Conservation (phyloP, 2,113 vertebrate genomes). For the Excalfactoria chinensis region DNA sequence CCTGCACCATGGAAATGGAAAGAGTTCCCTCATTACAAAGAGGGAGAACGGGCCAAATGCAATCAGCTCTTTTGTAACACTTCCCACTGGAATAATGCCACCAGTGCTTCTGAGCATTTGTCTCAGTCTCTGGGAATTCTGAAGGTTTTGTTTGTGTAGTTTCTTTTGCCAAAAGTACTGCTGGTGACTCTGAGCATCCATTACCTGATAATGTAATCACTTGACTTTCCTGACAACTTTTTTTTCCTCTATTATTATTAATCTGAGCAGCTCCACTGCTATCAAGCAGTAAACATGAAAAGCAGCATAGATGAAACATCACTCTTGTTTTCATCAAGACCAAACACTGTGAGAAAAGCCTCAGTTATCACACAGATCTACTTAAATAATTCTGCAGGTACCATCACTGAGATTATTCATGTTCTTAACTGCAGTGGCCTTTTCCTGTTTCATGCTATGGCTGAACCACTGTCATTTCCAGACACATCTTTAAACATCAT, state of each 20-base stretch:
- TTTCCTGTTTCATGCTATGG: neutral
- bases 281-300: slow-evolving; percentile 8
- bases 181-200: neutral
- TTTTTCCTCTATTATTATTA: neutral
- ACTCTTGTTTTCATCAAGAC: neutral
- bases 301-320: neutral
- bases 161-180: neutral
- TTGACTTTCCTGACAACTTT: neutral
- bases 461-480: neutral
- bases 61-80: neutral
- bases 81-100: neutral
- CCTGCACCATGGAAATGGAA: neutral
- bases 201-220: neutral
- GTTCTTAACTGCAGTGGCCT: neutral
- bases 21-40: neutral
- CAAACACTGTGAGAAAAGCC: slow-evolving; percentile 2
- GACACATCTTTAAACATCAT: neutral
- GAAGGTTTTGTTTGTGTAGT: neutral
- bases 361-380: neutral
- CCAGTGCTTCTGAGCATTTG: rapidly evolving
- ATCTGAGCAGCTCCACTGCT: neutral
- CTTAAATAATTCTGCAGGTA: slow-evolving; percentile 28
- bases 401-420: neutral
- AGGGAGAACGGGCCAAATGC: neutral
- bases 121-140: neutral